Evolutionary conservation across 2,113 vertebrate species (phyloP).

Genomic region (Lasiurus borealis): DNA sequence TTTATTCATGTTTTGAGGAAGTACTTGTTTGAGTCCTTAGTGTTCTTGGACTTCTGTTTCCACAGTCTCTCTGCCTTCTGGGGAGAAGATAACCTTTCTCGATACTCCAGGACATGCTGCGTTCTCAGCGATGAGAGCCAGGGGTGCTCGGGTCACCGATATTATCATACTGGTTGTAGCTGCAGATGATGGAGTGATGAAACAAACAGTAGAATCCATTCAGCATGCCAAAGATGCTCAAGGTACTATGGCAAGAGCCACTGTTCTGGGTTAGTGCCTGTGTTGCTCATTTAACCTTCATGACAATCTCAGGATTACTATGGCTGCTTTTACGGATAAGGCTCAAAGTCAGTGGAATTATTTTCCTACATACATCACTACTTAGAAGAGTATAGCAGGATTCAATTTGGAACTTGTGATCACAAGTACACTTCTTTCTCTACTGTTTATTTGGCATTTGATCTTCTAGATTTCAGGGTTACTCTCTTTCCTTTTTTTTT

Average conservation of each 20-base stretch:
- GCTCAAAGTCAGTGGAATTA: constrained; percentile 4
- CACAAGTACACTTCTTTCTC: background rate
- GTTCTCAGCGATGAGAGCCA: constrained; percentile 96
- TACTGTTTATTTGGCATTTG: background rate
- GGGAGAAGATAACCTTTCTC: constrained; percentile 97
- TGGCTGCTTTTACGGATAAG: background rate
- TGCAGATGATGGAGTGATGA: constrained; percentile 98
- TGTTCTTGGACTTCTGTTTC: constrained; percentile 52
- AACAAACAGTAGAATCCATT: constrained; percentile 96
- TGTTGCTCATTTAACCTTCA: background rate
- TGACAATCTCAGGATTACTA: background rate
- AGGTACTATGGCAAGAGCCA: constrained; percentile 84
- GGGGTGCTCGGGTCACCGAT: constrained; percentile 94
- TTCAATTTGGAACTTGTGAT: background rate
- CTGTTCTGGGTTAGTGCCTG: background rate
- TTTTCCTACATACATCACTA: background rate
- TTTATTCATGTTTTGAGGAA: constrained; percentile 36
- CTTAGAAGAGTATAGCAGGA: background rate
- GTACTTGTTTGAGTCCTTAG: background rate
- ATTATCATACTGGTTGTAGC: constrained; percentile 96
- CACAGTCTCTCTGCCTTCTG: constrained; percentile 94
- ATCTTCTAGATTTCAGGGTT: background rate
- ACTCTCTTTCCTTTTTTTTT: background rate
- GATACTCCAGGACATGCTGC: constrained; percentile 98
- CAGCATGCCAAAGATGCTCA: constrained; percentile 92